Evolutionary conservation across 2,888 invertebrate genomes (phyloP).

Genomic region (Lasioglossum vierecki): DNA sequence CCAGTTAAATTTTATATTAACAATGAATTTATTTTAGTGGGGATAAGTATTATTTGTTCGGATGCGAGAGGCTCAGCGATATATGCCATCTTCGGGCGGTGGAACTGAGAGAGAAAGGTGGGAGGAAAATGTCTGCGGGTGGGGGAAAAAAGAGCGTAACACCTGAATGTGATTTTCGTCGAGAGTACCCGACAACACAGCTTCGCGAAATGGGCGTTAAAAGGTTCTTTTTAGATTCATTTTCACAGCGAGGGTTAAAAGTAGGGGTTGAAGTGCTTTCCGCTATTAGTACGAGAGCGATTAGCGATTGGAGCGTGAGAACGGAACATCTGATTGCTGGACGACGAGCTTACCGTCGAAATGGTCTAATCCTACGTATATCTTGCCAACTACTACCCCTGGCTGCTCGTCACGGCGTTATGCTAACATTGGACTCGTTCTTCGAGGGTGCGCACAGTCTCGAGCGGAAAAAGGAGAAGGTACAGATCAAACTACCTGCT

Average conservation of each 20-base stretch:
- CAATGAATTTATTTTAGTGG: no score
- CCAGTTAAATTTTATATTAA: no score
- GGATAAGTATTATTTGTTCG: background rate
- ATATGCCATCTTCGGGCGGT: background rate
- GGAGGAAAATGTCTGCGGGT: slow-evolving; percentile 18
- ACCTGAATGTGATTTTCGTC: slow-evolving; percentile 38
- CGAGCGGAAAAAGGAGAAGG: background rate
- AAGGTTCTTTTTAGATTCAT: slow-evolving; percentile 60
- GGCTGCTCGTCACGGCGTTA: slow-evolving; percentile 35
- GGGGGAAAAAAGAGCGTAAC: slow-evolving; percentile 28
- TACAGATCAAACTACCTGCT: background rate
- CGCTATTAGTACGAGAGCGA: slow-evolving; percentile 68
- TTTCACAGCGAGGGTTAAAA: slow-evolving; percentile 65
- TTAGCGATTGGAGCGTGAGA: slow-evolving; percentile 70
- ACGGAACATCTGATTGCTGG: slow-evolving; percentile 68
- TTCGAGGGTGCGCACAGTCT: slow-evolving; percentile 5
- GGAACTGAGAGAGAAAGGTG: slow-evolving; percentile 26
- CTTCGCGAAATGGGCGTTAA: slow-evolving; percentile 48
- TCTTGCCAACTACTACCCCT: slow-evolving; percentile 59
- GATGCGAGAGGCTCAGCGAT: background rate
- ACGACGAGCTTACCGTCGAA: slow-evolving; percentile 66
- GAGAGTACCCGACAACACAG: slow-evolving; percentile 39
- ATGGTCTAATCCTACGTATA: slow-evolving; percentile 68
- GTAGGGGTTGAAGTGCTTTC: slow-evolving; percentile 65
- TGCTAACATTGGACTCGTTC: slow-evolving; percentile 32